Conservation (phyloP, 1,140 invertebrate species). For the Atta colombica region DNA sequence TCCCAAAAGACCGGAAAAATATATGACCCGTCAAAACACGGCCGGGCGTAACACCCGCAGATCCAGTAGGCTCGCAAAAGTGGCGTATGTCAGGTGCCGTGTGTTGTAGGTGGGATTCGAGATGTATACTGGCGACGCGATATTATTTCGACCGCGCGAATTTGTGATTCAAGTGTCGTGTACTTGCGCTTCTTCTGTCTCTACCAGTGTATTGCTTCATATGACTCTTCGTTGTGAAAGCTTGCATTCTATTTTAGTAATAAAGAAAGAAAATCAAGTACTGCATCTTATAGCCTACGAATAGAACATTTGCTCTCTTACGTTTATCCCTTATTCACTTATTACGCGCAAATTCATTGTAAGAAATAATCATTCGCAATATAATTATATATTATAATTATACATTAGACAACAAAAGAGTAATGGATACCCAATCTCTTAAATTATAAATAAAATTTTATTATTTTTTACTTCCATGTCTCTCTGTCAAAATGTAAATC, state of each 20-base stretch:
- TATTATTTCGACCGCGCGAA: constrained; percentile 58
- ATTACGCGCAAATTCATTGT: neutral
- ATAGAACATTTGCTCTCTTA: neutral
- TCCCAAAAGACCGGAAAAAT: constrained; percentile 79
- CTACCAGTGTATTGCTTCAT: neutral
- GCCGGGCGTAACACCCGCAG: constrained; percentile 67
- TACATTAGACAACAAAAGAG: too few relatives aligned
- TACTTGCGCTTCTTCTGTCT: neutral
- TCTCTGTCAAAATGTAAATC: too few relatives aligned
- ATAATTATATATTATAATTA: too few relatives aligned
- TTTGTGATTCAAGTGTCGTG: constrained; percentile 45
- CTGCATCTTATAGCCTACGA: neutral
- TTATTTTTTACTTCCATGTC: too few relatives aligned
- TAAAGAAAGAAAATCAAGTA: constrained; percentile 24
- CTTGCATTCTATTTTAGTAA: constrained; percentile 23
- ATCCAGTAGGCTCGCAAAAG: constrained; percentile 62
- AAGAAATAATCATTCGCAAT: neutral
- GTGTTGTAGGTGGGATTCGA: constrained; percentile 45
- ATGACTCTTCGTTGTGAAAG: constrained; percentile 13
- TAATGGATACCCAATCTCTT: too few relatives aligned
- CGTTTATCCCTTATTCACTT: neutral
- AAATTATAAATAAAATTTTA: too few relatives aligned
- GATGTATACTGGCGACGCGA: constrained; percentile 31
- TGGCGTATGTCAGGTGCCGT: constrained; percentile 52
- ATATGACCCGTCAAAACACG: constrained; percentile 78